Conservation (phyloP, 1,140 invertebrate species). For the Hypsibius dujardini region DNA sequence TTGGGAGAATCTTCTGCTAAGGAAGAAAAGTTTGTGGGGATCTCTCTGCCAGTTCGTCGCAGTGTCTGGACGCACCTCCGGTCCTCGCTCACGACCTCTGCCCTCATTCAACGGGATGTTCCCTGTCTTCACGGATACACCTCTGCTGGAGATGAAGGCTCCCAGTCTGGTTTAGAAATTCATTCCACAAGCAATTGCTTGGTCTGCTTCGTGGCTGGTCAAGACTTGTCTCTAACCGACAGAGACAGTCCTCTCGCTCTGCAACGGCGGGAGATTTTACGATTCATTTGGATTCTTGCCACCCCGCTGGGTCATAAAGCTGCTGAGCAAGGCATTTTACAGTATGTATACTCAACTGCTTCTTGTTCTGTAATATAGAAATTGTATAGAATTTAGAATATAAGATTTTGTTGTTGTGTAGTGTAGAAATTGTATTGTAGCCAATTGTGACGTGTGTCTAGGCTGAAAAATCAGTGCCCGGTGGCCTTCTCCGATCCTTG, state of each 20-base stretch:
- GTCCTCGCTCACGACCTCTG: background rate
- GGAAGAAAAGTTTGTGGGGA: background rate
- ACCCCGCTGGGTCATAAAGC: conserved; percentile 38
- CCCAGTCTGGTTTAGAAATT: background rate
- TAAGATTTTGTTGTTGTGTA: conserved; percentile 7
- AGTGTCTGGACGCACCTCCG: background rate
- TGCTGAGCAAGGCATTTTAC: conserved; percentile 39
- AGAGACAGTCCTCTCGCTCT: conserved; percentile 22
- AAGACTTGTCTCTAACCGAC: background rate
- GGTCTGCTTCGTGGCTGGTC: background rate
- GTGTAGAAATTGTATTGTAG: conserved; percentile 18
- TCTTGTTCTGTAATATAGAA: conserved; percentile 16
- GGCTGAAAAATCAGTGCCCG: conserved; percentile 68
- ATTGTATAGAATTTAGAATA: conserved; percentile 17
- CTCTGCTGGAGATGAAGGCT: background rate
- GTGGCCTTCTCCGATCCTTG: conserved; percentile 67
- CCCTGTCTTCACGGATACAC: background rate
- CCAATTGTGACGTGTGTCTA: conserved; percentile 27
- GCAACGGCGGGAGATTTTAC: conserved; percentile 37
- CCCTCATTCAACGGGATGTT: too few relatives aligned
- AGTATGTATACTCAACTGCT: conserved; percentile 29
- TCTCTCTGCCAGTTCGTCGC: background rate
- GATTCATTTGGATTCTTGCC: conserved; percentile 36
- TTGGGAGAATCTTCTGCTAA: background rate
- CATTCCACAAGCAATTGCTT: background rate